A percentile compares a stretch with the other conserved stretches of the same genome.
Evolutionary conservation across 2,113 vertebrate genomes (phyloP).

Genomic region (Chloropsis hardwickii): DNA sequence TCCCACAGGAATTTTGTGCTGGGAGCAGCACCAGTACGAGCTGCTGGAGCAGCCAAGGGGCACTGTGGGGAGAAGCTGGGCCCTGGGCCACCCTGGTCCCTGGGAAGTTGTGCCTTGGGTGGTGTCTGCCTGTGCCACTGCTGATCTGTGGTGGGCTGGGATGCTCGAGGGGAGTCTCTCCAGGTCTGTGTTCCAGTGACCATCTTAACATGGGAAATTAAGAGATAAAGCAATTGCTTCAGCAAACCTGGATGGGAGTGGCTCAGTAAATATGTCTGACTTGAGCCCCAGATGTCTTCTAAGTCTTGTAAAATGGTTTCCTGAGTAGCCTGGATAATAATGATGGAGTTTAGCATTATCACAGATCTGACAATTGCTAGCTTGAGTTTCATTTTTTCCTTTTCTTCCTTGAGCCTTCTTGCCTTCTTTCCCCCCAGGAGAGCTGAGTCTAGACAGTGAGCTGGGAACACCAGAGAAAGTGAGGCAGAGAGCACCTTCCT

Average conservation of each 20-base stretch:
- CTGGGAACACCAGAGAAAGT: neutral
- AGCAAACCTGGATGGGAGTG: constrained; percentile 3
- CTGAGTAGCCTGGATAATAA: constrained; percentile 5
- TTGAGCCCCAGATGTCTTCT: constrained; percentile 22
- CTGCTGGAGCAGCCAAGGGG: neutral
- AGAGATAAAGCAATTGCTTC: constrained; percentile 44
- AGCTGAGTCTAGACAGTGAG: constrained; percentile 17
- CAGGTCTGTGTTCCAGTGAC: neutral
- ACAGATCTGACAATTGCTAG: constrained; percentile 4
- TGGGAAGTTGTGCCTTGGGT: neutral
- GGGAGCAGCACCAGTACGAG: rapidly evolving
- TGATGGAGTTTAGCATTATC: constrained; percentile 25
- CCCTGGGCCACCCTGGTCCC: neutral
- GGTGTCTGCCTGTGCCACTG: neutral
- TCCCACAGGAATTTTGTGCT: neutral
- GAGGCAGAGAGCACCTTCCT: neutral
- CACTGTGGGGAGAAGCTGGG: rapidly evolving
- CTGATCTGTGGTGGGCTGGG: neutral
- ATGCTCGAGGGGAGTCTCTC: neutral
- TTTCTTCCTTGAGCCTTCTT: neutral
- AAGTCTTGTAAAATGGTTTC: constrained; percentile 50
- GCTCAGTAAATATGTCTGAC: constrained; percentile 37
- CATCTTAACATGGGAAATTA: neutral
- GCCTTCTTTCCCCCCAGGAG: neutral
- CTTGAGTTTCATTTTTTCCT: neutral